phyloP scores from a whole-genome alignment of 1,140 invertebrate genomes.

The Achroia grisella region DNA sequence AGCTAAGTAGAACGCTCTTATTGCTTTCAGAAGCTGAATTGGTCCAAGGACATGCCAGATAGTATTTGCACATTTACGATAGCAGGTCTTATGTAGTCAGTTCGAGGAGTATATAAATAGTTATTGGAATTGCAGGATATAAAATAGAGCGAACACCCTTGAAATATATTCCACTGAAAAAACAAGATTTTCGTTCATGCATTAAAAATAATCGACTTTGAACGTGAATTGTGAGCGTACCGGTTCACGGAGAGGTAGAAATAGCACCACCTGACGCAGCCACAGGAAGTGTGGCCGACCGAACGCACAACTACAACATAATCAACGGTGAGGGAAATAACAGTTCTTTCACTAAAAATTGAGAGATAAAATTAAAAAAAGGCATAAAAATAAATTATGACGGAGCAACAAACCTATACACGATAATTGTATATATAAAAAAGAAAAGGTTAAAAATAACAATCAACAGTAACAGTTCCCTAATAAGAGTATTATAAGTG shows the following conservation, averaged over 20 bases:
- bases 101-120: no score
- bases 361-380: no score
- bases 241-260: slow-evolving; percentile 55
- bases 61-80: not conserved
- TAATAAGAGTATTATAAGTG: no score
- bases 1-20: slow-evolving; percentile 32
- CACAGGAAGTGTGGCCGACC: slow-evolving; percentile 48
- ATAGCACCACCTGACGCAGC: slow-evolving; percentile 51
- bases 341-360: no score
- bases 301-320: slow-evolving; percentile 11
- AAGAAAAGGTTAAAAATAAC: no score
- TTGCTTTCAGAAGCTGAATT: slow-evolving; percentile 33
- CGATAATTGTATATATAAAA: no score
- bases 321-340: no score
- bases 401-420: not conserved
- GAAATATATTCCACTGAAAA: slow-evolving; percentile 15
- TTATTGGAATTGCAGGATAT: not conserved
- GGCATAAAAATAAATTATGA: no score
- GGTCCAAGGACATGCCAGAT: slow-evolving; percentile 26
- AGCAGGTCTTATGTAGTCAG: not conserved
- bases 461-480: no score
- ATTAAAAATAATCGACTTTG: slow-evolving; percentile 59
- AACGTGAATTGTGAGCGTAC: slow-evolving; percentile 46
- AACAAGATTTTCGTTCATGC: slow-evolving; percentile 12
- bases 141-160: slow-evolving; percentile 11